Evolutionary conservation across 1,140 invertebrate species (phyloP), one percentile per base, ranked within the genome.

Genomic region (Brachionus rotundiformis): DNA sequence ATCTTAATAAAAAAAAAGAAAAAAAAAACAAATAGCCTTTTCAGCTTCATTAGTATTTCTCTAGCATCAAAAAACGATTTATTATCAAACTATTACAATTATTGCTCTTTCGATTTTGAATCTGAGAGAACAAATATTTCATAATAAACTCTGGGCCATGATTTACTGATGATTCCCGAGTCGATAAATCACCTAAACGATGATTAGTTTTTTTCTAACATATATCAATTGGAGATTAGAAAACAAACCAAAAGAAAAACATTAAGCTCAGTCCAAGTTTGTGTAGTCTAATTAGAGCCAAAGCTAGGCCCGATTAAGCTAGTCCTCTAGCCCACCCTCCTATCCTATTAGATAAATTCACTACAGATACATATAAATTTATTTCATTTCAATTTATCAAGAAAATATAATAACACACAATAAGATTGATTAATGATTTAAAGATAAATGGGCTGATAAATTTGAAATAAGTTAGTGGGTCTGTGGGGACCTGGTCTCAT

Each of bases 361-460:
- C 36, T 39, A 39, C 5, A 39, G 7, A 39, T 54, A 54, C 19
- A 19, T 2, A 23, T 8, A 54, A 25, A 39, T 39, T 39, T 39
- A 39, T 39, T 68, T 68, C 16, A 68, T 68, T 68, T 68, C 29
- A 36, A 68, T 31, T 36, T 39, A 36, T 68, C 63, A 68, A 68
- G 16, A 68, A 68, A 33, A 68, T 11, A 63, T 29, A 63, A 63
- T 63, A 63, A 27, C 61, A 63, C 61, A 63, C 61, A 63, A 63
- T 36, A 11, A 68, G 63, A 68, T 68, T 68, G 63, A 68, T 68
- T 68, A 68, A 68, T 68, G 63, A 68, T 68, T 68, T 68, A 68
- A 68, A 68, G 63, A 68, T 68, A 68, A 68, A 68, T 68, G 19
- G 33, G 63, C 63, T 68, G 63, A 33, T 68, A 68, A 33, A 68